A percentile compares a stretch with the other conserved stretches of the same genome.
Conservation (phyloP, 2,888 invertebrate species). For the Halocaridina rubra region DNA sequence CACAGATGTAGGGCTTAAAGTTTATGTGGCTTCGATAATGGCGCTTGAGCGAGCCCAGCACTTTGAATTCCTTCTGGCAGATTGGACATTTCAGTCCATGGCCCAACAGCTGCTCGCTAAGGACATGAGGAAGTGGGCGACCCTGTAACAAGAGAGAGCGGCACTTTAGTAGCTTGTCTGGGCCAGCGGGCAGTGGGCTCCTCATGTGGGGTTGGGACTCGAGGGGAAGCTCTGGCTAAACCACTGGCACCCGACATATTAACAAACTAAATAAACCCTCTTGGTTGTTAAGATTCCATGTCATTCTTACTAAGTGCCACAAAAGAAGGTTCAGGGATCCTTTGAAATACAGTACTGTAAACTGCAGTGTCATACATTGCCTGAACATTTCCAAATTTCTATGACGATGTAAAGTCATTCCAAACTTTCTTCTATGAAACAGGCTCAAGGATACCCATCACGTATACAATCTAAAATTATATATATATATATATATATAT, state of each 20-base stretch:
- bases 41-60: conserved; percentile 62
- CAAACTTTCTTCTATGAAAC: no score
- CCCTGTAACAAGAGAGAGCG: conserved; percentile 60
- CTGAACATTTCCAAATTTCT: no score
- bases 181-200: conserved; percentile 40
- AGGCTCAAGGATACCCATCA: no score
- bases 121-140: conserved; percentile 57
- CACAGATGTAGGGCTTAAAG: conserved; percentile 64
- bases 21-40: conserved; percentile 63
- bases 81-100: conserved; percentile 62
- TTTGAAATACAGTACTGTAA: no score
- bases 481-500: no score
- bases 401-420: no score
- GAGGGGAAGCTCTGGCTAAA: conserved; percentile 23
- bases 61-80: conserved; percentile 63
- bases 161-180: conserved; percentile 61
- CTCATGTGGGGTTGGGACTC: conserved; percentile 38
- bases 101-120: conserved; percentile 56
- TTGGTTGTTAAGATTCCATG: neutral
- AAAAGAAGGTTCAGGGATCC: no score
- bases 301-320: conserved; percentile 20
- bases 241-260: conserved; percentile 42
- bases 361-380: no score
- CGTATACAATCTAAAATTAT: no score
- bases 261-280: conserved; percentile 8